Percentiles rank a stretch among this genome's conserved stretches.
These are phyloP conservation scores for Harpalus rufipes DNA, from an alignment of 2,888 invertebrate species.

Conservation along the genomic window DNA sequence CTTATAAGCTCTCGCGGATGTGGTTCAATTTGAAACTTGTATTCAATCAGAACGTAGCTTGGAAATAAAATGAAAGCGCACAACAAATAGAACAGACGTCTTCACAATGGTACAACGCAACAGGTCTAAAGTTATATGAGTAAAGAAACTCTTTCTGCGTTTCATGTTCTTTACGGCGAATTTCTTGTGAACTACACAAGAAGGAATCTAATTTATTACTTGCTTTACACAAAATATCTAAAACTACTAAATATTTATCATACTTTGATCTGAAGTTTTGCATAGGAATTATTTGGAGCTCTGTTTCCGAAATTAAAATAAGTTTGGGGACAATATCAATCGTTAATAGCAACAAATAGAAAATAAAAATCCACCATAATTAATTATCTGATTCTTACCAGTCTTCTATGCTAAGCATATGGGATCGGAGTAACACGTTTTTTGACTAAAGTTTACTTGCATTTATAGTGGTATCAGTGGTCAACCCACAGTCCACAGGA, in stretches of 20 bases:
- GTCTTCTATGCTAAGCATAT: too few relatives aligned
- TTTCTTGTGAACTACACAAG: slow-evolving; percentile 48
- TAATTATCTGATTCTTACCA: too few relatives aligned
- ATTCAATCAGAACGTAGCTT: slow-evolving; percentile 21
- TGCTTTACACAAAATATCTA: slow-evolving; percentile 21
- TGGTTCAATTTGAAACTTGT: slow-evolving; percentile 6
- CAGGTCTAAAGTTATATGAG: slow-evolving; percentile 43
- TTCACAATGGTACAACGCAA: slow-evolving; percentile 36
- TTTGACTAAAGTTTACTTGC: too few relatives aligned
- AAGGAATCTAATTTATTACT: slow-evolving; percentile 40
- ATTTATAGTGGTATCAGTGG: too few relatives aligned
- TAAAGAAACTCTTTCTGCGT: slow-evolving; percentile 41
- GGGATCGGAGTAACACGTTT: too few relatives aligned
- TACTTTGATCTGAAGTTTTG: background rate
- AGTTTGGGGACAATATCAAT: too few relatives aligned
- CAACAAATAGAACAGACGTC: slow-evolving; percentile 30
- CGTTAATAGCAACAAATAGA: too few relatives aligned
- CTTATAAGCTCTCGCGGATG: background rate
- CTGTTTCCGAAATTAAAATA: too few relatives aligned
- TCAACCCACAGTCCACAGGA: too few relatives aligned
- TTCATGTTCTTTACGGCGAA: slow-evolving; percentile 40
- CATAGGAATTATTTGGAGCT: background rate
- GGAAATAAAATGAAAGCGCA: slow-evolving; percentile 26
- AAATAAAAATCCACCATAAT: too few relatives aligned
- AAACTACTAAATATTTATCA: slow-evolving; percentile 25